Evolutionary conservation across 2,888 invertebrate genomes (phyloP), one percentile per base, ranked within the genome.

Genomic region (Matsumyia berberina): DNA sequence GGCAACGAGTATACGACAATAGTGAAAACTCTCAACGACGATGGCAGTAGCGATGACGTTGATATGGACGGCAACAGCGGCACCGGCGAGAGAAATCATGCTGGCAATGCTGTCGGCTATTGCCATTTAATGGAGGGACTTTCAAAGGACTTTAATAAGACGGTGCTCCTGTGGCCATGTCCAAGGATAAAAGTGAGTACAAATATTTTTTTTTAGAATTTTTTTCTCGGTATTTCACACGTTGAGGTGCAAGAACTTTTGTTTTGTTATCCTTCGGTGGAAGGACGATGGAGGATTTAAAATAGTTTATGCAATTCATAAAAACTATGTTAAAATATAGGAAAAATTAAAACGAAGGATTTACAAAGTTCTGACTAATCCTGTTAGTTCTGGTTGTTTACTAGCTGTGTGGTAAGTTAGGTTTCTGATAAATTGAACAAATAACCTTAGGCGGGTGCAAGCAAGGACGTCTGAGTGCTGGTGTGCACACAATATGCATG

Each of bases 91-190:
- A 62, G 62, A 58, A 19, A 8, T 51, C 69, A 31, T 9, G 15
- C 57, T 51, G 51, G 49, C 35, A 72, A 85, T 62, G 76, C 86
- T 57, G 83, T 89, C 79, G 90, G 89, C 67, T 90, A 90, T 87
- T 92, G 92, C 88, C 90, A 91, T 86, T 88, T 92, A 87, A 88
- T 89, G 57, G 89, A 91, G 78, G 89, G 90, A 87, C 88, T 92
- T 78, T 89, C 90, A 69, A 88, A 87, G 76, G 89, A 90, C 86
- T 92, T 90, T 83, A 91, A 91, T 86, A 92, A 91, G 87, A 91
- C 89, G 72, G 88, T 92, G 53, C 88, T 92, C 39, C 88, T 91
- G 55, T 92, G 92, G 92, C 92, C 92, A 66, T 92, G 92, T 88
- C 90, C 91, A 37, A 89, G 88, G 81, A 92, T 92, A 90, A 92